Conservation (phyloP, 2,888 invertebrate genomes). For the Drosophila diplacantha region DNA sequence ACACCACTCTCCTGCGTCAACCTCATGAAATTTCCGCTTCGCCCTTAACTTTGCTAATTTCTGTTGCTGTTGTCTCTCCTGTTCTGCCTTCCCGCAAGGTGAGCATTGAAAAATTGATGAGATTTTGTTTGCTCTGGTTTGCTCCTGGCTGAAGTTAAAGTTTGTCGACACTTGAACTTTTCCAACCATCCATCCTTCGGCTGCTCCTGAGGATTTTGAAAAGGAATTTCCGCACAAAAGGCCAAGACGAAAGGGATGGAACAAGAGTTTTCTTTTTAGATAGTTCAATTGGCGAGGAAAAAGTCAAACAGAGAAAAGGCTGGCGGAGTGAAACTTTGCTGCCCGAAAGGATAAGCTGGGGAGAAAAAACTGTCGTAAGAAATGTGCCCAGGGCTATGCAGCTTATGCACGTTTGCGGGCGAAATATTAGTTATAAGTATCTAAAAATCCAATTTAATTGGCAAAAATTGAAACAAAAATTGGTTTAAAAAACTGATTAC, state of each 20-base stretch:
- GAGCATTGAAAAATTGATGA: conserved; percentile 65
- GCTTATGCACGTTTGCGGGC: conserved; percentile 2
- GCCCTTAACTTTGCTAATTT: conserved; percentile 58
- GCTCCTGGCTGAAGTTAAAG: conserved; percentile 18
- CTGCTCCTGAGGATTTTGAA: conserved; percentile 22
- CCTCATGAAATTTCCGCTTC: conserved; percentile 55
- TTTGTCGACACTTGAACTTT: conserved; percentile 54
- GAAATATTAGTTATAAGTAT: not conserved
- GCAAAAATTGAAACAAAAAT: not conserved
- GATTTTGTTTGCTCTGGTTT: conserved; percentile 52
- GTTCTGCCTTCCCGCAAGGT: conserved; percentile 45
- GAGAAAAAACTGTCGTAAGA: conserved; percentile 23
- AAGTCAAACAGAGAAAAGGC: conserved; percentile 39
- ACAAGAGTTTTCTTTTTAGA: conserved; percentile 26
- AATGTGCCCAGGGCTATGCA: conserved; percentile 15
- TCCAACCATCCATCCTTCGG: conserved; percentile 22
- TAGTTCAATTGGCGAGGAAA: conserved; percentile 34
- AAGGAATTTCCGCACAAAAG: conserved; percentile 24
- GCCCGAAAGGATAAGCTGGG: conserved; percentile 16
- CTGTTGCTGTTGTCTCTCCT: conserved; percentile 24
- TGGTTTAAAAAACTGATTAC: not conserved
- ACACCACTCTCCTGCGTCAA: conserved; percentile 4
- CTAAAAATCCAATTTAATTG: not conserved
- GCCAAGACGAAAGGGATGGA: not conserved
- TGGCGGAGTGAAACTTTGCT: conserved; percentile 13